Evolutionary conservation across 2,888 invertebrate genomes (phyloP), one percentile per base, ranked within the genome.

Genomic region (Sminthurinus aureus): DNA sequence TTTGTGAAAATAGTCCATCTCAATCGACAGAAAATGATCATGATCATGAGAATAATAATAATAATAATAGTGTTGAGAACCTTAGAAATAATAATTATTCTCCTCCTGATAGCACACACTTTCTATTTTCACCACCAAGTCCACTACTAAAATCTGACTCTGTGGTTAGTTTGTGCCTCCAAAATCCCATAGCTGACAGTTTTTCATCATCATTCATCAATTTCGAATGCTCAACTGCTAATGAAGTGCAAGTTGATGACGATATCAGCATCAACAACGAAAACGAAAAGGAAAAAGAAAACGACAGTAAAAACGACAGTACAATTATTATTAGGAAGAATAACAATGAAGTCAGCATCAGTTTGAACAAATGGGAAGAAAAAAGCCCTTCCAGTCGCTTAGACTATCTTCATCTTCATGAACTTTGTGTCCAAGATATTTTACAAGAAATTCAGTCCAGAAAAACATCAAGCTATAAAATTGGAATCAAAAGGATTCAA

Each of bases 371-470:
- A 11, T 6, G 15, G 13, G 15, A 13, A 58, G 58, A 58, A 18
- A 58, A 58, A 9, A 13, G 58, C 2, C 1, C 15, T 6, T 58
- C 58, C 2, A 58, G 18, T 58, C 58, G 75, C 24, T 74, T 52
- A 0, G 52, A 58, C 13, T 64, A 64, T 20, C n/a, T 81, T 2
- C 52, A 74, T 11, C 58, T 81, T 13, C 81, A 81, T 74, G 81
- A 81, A 81, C 58, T 81, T 12, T 58, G 74, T 11, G 74, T 81
- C 0, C 22, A 81, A 11, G 74, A 81, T 24, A 74, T 81, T 81
- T 20, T 81, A n/a, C 52, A 74, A 64, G 6, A 71, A 71, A 6
- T 8, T 71, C 26, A 24, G 11, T 6, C 22, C 26, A 22, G 24
- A 8, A 69, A 2, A 20, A 2, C 9, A 15, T 13, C 58, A 58